Conservation (phyloP, 2,888 invertebrate species). For the Malachius bipustulatus region DNA sequence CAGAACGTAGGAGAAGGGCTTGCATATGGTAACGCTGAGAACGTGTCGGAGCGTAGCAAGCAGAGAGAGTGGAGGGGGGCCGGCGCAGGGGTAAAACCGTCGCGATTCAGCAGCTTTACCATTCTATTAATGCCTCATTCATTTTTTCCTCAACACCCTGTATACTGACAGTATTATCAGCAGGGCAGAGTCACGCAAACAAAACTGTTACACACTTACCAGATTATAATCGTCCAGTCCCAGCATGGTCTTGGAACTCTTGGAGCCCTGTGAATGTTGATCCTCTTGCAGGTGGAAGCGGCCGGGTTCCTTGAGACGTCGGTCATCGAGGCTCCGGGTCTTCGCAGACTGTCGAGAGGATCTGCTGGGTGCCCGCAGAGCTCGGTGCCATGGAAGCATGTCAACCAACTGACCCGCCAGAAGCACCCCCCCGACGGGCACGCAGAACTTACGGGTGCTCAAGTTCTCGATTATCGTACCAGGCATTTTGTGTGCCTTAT, state of each 20-base stretch:
- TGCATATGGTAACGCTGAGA: no score
- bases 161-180: no score
- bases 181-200: constrained; percentile 1
- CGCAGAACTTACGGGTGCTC: constrained; percentile 82
- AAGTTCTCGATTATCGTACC: constrained; percentile 96
- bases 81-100: no score
- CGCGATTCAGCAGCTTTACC: no score
- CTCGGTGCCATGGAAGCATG: constrained; percentile 82
- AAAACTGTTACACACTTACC: constrained; percentile 48
- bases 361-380: constrained; percentile 72
- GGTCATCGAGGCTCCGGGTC: constrained; percentile 53
- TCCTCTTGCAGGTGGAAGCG: constrained; percentile 52
- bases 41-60: no score
- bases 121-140: no score
- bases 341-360: constrained; percentile 71
- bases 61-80: no score
- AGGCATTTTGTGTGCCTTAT: constrained; percentile 58
- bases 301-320: constrained; percentile 48
- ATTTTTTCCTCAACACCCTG: no score
- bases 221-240: constrained; percentile 59
- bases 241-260: constrained; percentile 39
- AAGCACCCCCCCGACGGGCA: constrained; percentile 68
- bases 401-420: constrained; percentile 74
- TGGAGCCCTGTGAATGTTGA: constrained; percentile 46
- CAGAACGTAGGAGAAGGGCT: no score